Evolutionary conservation across 2,113 vertebrate species (phyloP).

Genomic region (Alces alces): DNA sequence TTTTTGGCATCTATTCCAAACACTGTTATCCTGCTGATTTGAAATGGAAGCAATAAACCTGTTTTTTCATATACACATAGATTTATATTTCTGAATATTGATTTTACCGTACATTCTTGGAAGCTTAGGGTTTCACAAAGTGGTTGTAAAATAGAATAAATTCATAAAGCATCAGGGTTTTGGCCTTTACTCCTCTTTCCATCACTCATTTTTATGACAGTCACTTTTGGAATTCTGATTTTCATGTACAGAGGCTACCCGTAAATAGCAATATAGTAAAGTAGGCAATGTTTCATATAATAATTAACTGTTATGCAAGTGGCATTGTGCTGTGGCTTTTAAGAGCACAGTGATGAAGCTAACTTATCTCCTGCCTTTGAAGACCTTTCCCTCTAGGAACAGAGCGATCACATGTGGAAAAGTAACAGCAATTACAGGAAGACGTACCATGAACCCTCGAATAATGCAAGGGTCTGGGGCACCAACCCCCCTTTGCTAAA

Average conservation of each 20-base stretch:
- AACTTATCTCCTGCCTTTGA: not conserved
- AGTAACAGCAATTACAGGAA: fast-evolving
- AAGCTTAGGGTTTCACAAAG: not conserved
- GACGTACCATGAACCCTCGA: not conserved
- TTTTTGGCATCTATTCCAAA: not conserved
- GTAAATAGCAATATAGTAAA: not conserved
- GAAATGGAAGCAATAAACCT: not conserved
- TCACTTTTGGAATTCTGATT: not conserved
- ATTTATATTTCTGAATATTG: not conserved
- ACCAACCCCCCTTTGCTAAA: not conserved
- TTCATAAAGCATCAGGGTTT: not conserved
- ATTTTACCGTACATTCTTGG: not conserved
- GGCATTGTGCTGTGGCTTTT: not conserved
- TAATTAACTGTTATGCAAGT: fast-evolving
- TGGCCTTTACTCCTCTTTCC: not conserved
- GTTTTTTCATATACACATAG: not conserved
- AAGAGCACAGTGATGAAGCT: not conserved
- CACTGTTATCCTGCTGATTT: not conserved
- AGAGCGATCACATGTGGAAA: not conserved
- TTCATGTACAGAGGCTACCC: not conserved
- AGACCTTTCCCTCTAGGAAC: not conserved
- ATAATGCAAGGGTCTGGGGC: not conserved
- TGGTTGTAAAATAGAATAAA: not conserved
- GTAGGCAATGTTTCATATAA: not conserved
- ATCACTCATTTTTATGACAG: fast-evolving